Conservation (phyloP, 2,888 invertebrate species). For the Lochmaea crataegi region DNA sequence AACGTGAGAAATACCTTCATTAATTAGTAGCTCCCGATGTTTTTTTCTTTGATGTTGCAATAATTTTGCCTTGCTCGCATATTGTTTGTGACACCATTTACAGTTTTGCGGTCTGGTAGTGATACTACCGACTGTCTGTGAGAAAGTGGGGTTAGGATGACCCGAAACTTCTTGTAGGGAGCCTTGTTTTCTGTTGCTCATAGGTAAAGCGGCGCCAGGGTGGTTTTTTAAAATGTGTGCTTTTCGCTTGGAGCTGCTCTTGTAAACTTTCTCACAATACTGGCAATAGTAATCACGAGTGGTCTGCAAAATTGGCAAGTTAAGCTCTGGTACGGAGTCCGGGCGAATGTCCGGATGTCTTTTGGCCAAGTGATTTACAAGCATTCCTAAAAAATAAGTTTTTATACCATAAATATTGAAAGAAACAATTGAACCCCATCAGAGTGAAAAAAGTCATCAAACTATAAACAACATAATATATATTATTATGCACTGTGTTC, state of each 20-base stretch:
- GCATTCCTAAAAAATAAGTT: conserved; percentile 66
- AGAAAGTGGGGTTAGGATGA: conserved; percentile 72
- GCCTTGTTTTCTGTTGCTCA: conserved; percentile 63
- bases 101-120: conserved; percentile 79
- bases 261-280: conserved; percentile 85
- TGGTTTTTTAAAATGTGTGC: conserved; percentile 85
- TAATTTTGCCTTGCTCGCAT: conserved; percentile 81
- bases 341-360: conserved; percentile 75
- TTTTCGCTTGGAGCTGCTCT: conserved; percentile 86
- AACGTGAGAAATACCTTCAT: conserved; percentile 33
- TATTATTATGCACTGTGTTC: too few species aligned
- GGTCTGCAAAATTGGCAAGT: conserved; percentile 80
- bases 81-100: conserved; percentile 88
- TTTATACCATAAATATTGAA: too few species aligned
- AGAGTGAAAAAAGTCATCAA: too few species aligned
- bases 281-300: conserved; percentile 86
- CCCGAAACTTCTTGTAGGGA: conserved; percentile 60
- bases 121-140: conserved; percentile 79
- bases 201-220: conserved; percentile 78
- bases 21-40: conserved; percentile 67
- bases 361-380: conserved; percentile 87
- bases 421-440: too few species aligned
- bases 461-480: too few species aligned
- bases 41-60: conserved; percentile 76
- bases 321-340: conserved; percentile 78